Base-by-base conservation (phyloP, 2,888 invertebrate species). In the Amblyjoppa proteus region DNA sequence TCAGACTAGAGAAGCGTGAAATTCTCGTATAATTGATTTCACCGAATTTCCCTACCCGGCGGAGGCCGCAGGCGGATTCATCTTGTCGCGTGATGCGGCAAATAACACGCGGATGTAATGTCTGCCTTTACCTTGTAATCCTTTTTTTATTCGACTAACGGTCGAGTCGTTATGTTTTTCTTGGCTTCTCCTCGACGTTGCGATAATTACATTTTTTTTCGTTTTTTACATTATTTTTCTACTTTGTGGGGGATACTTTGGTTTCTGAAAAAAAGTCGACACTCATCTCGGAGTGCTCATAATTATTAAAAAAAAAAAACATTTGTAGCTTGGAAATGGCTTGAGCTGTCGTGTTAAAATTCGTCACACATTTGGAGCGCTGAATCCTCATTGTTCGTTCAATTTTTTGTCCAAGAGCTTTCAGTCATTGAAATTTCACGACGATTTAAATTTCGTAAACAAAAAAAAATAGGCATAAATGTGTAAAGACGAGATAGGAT, bases 21-120 rank as follows among this genome's bases (percentile, higher is more conserved):
- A 69, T 78, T 61, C 74, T 61, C 58, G 68, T 51, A 56, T 69
- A 74, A 78, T 83, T 77, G 71, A 77, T 78, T 73, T n/a, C 77
- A 68, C 38, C 25, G 38, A 75, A 70, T 75, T 81, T 69, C 41
- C 11, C 28, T 20, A n/a, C 51, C 53, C 56, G 28, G 4, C 0
- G 1, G 53, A n/a, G 2, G n/a, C 53, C 53, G 53, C 53, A 5
- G 61, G 20, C n/a, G 38, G 28, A 28, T 68, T 69, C 34, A 31
- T 56, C 13, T 16, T 38, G 28, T 68, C 38, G 31, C 28, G 41
- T 45, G 71, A 64, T 16, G 53, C 45, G 2, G 45, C 45, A 49
- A 49, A 49, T 49, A 16, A 49, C 45, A 49, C 45, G 45, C 56
- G 11, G 9, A 25, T 28, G 1, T 28, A 58, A 58, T 58, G 4